Percentiles rank a stretch among this genome's conserved stretches.
Evolutionary conservation across 2,888 invertebrate genomes (phyloP).

Genomic region (Odontothrips loti): DNA sequence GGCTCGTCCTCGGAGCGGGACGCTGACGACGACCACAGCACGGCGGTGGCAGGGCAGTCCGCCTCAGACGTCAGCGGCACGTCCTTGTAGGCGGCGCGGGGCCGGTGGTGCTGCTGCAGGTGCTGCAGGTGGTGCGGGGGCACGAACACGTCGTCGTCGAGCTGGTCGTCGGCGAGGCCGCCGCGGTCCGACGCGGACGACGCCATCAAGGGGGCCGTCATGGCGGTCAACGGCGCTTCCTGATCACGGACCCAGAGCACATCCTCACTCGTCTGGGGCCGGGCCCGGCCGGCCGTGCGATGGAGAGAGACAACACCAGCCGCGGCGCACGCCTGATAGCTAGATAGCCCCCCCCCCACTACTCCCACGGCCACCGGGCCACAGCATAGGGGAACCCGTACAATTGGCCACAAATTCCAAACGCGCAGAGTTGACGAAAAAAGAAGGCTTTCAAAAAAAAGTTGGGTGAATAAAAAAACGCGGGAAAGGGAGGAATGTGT

Average conservation of each 20-base stretch:
- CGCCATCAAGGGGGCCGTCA: background rate
- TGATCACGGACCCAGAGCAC: background rate
- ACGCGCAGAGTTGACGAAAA: no score
- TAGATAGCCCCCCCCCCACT: background rate
- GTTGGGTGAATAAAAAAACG: no score
- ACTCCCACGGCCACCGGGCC: no score
- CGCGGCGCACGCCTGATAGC: background rate
- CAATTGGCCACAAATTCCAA: no score
- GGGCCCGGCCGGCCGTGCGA: no score
- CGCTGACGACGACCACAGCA: slow-evolving; percentile 9
- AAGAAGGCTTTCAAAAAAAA: no score
- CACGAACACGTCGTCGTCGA: background rate
- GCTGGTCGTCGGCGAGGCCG: background rate
- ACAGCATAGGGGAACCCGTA: no score
- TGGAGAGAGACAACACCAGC: background rate
- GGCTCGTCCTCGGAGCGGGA: slow-evolving; percentile 11
- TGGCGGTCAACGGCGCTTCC: background rate
- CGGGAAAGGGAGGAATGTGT: no score
- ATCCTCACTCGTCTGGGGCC: background rate
- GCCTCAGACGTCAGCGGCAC: slow-evolving; percentile 29
- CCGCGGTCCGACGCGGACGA: background rate
- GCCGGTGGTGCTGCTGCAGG: no score
- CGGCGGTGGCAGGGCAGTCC: slow-evolving; percentile 12
- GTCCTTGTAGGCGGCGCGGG: slow-evolving; percentile 18
- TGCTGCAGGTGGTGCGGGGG: no score